A percentile compares a stretch with the other conserved stretches of the same genome.
Evolutionary conservation across 1,140 invertebrate species (phyloP).

Genomic region (Oreohelix idahoensis): DNA sequence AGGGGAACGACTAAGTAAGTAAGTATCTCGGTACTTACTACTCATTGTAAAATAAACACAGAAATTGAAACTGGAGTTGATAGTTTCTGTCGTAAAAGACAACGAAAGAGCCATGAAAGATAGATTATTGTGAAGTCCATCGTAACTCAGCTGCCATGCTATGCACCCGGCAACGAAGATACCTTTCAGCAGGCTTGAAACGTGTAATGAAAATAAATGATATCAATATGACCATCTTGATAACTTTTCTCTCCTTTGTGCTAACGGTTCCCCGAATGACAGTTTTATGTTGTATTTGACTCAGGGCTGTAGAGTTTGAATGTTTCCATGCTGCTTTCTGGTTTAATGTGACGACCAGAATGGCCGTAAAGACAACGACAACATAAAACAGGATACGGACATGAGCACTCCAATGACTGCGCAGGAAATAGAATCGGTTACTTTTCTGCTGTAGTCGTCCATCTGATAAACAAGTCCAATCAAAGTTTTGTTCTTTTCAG

Average conservation of each 20-base stretch:
- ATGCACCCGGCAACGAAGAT: not conserved
- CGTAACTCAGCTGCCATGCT: not conserved
- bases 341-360: slow-evolving; percentile 9
- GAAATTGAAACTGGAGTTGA: not conserved
- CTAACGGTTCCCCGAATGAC: not conserved
- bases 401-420: not conserved
- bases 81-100: not conserved
- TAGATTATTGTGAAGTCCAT: not conserved
- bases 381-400: not conserved
- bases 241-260: slow-evolving; percentile 11
- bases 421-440: not conserved
- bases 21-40: not conserved
- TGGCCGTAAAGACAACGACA: not conserved
- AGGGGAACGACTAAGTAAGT: no score
- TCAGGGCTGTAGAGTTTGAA: not conserved
- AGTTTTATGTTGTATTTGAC: not conserved
- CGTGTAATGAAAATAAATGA: slow-evolving; percentile 4
- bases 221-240: not conserved
- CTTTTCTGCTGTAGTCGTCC: not conserved
- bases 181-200: not conserved
- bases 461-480: slow-evolving; percentile 16
- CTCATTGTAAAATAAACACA: slow-evolving; percentile 7
- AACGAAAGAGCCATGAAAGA: not conserved
- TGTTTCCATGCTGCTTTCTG: not conserved
- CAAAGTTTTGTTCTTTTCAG: slow-evolving; percentile 1